These are phyloP conservation scores for Sinella curviseta DNA, from an alignment of 1,140 invertebrate species.

Conservation along the genomic window DNA sequence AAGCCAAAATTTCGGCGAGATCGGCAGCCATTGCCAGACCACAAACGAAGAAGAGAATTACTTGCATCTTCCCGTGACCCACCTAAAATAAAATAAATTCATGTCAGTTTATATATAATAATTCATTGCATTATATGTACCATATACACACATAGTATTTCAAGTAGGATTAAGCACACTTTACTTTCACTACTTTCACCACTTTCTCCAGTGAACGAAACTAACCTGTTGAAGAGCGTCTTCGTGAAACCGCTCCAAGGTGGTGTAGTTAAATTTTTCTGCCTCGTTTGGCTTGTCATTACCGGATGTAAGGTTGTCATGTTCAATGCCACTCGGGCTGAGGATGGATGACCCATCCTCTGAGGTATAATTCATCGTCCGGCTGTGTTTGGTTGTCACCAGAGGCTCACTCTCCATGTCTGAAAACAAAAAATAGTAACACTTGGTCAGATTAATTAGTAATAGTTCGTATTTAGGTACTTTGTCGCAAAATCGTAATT, in stretches of 20 bases:
- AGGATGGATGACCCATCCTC: slow-evolving; percentile 47
- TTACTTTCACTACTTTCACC: background rate
- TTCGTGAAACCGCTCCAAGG: slow-evolving; percentile 48
- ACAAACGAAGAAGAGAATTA: slow-evolving; percentile 40
- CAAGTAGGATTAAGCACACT: background rate
- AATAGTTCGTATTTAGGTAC: no score
- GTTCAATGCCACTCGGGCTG: slow-evolving; percentile 10
- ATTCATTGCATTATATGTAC: no score
- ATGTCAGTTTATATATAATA: background rate
- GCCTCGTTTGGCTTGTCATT: slow-evolving; percentile 26
- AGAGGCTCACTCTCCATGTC: slow-evolving; percentile 50
- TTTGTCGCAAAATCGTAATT: no score
- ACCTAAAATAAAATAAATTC: slow-evolving; percentile 34
- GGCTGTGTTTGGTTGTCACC: slow-evolving; percentile 37
- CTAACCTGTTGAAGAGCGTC: slow-evolving; percentile 48
- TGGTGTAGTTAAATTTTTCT: slow-evolving; percentile 37
- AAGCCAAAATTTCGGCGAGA: slow-evolving; percentile 47
- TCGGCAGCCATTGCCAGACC: slow-evolving; percentile 47
- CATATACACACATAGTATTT: background rate
- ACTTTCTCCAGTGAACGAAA: no score
- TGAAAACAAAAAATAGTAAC: no score
- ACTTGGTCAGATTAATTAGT: no score
- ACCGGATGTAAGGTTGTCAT: slow-evolving; percentile 23
- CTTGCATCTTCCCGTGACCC: slow-evolving; percentile 47
- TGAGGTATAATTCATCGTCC: slow-evolving; percentile 45